Percentiles rank a stretch among this genome's conserved stretches.
phyloP scores from a whole-genome alignment of 2,113 vertebrate species.

The Apeltes quadracus region DNA sequence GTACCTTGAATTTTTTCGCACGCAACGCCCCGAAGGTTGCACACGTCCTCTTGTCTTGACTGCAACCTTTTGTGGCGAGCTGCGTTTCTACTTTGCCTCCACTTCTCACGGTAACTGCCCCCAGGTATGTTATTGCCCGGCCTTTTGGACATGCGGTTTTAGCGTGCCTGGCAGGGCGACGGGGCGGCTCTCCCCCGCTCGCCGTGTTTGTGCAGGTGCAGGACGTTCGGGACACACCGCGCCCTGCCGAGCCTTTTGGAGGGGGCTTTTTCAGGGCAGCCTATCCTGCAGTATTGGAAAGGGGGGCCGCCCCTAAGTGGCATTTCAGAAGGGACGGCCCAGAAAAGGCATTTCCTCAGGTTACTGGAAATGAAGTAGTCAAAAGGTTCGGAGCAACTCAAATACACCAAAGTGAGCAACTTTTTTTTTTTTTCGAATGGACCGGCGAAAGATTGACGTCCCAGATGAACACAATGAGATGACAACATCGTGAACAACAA shows the following conservation, averaged over 20 bases:
- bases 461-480: neutral
- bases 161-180: constrained; percentile 57
- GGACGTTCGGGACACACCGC: constrained; percentile 72
- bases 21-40: constrained; percentile 10
- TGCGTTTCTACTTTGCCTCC: constrained; percentile 47
- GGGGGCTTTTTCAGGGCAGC: constrained; percentile 65
- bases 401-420: constrained; percentile 48
- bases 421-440: constrained; percentile 12
- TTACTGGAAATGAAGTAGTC: constrained; percentile 73
- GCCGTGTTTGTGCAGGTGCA: constrained; percentile 83
- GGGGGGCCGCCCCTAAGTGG: constrained; percentile 74
- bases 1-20: constrained; percentile 28
- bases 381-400: constrained; percentile 32
- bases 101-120: constrained; percentile 69
- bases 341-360: constrained; percentile 82
- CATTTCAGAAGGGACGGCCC: constrained; percentile 78
- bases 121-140: constrained; percentile 70
- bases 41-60: constrained; percentile 23
- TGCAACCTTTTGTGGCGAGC: constrained; percentile 34
- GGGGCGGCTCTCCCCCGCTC: constrained; percentile 55
- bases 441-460: constrained; percentile 25
- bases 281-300: constrained; percentile 66
- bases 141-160: constrained; percentile 73
- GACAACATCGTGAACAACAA: constrained; percentile 3
- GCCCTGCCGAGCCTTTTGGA: constrained; percentile 62